A percentile compares a stretch with the other conserved stretches of the same genome.
phyloP scores from a whole-genome alignment of 2,113 vertebrate genomes.

The Oplegnathus fasciatus region DNA sequence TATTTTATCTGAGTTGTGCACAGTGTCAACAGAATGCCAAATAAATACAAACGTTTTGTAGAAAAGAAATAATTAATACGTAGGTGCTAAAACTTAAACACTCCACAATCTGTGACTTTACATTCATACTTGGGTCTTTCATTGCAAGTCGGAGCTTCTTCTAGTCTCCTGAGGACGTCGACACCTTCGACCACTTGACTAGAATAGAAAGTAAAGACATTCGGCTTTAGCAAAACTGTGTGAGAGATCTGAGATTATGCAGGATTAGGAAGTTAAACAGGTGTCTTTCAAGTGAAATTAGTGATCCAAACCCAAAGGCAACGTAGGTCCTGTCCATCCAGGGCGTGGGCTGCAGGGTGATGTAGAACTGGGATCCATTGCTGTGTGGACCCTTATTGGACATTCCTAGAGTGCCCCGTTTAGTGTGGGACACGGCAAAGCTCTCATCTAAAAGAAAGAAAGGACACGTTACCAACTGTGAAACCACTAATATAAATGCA shows the following conservation, averaged over 20 bases:
- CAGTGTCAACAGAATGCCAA: not conserved
- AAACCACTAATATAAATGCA: not conserved
- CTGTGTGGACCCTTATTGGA: constrained; percentile 90
- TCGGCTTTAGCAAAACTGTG: not conserved
- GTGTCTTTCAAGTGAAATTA: not conserved
- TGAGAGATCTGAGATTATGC: not conserved
- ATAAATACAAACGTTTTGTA: not conserved
- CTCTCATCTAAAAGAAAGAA: constrained; percentile 87
- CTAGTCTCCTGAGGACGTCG: constrained; percentile 86
- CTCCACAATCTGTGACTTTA: constrained; percentile 85
- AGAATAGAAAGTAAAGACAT: constrained; percentile 41
- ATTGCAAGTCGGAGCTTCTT: constrained; percentile 84
- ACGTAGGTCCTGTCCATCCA: constrained; percentile 91
- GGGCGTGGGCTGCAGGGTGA: constrained; percentile 88
- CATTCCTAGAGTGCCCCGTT: constrained; percentile 89
- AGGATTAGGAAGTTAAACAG: not conserved
- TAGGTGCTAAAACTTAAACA: constrained; percentile 70
- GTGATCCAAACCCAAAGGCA: constrained; percentile 90
- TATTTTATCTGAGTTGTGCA: constrained; percentile 4
- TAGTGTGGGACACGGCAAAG: constrained; percentile 88
- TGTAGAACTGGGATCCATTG: constrained; percentile 92
- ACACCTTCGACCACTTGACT: constrained; percentile 91
- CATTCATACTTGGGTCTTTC: constrained; percentile 87
- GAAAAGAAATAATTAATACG: not conserved
- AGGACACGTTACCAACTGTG: not conserved